Evolutionary conservation across 2,888 invertebrate genomes (phyloP), one percentile per base, ranked within the genome.

Genomic region (Dioctria rufipes): DNA sequence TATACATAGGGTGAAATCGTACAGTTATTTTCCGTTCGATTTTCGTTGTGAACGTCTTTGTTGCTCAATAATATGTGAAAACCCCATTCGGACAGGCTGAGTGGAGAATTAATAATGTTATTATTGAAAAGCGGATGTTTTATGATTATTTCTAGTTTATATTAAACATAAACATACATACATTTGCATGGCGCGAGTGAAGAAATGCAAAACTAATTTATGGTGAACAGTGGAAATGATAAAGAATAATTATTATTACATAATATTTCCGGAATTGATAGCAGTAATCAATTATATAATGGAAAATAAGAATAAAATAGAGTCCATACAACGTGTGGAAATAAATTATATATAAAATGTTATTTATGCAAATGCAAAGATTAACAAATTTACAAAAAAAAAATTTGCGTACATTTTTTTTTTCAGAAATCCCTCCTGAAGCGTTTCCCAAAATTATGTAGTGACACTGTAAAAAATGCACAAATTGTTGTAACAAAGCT

Each of bases 231-330:
- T 42, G 25, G 37, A 78, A 39, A 42, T 49, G 54, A 80, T 60
- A 37, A 77, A 11, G 67, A 46, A 77, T 42, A 80, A 80, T 61
- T 65, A 75, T 63, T 65, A 75, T 75, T 77, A 66, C 75, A 46
- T 43, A 67, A 77, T 66, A 69, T 80, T 77, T 77, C 66, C 77
- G 67, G 80, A 80, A 80, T 80, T 80, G 80, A 80, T 80, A 80
- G 80, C 39, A 75, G 75, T 80, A 80, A 80, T 77, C 75, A 77
- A 80, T 77, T 77, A 77, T 80, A 58, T 61, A 69, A 61, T 80
- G 46, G 49, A 77, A 80, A 79, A 66, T 67, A 79, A 79, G 63
- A 66, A 66, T n/a, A 66, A 65, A 78, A 66, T 78, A 66, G 65
- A 66, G 43, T 66, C 66, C 58, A 60, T 69, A 51, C 49, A 49